Evolutionary conservation across 2,113 vertebrate species (phyloP).

Genomic region (Pygoscelis antarcticus): DNA sequence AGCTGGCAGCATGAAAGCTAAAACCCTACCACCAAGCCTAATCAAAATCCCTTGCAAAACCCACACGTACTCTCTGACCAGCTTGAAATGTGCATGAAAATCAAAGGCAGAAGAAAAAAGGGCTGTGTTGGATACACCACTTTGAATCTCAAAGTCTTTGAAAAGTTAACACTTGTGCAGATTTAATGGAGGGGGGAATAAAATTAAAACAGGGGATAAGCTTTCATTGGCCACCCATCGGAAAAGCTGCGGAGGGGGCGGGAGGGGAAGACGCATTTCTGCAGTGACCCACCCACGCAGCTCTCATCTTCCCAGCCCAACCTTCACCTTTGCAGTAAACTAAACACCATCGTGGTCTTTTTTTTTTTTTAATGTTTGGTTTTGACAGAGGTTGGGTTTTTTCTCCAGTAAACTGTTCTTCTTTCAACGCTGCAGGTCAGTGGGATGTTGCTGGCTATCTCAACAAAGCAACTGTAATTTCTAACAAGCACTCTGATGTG

Average conservation of each 20-base stretch:
- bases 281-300: constrained; percentile 45
- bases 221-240: constrained; percentile 79
- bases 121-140: constrained; percentile 66
- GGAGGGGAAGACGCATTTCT: constrained; percentile 57
- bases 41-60: constrained; percentile 23
- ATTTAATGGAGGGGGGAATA: constrained; percentile 60
- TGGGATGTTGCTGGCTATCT: neutral
- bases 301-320: constrained; percentile 49
- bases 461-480: neutral
- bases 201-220: neutral
- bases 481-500: constrained; percentile 9
- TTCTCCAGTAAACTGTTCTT: neutral
- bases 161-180: constrained; percentile 49
- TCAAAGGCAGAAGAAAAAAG: constrained; percentile 70
- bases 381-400: neutral
- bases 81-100: constrained; percentile 72
- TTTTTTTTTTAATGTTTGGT: neutral
- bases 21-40: neutral
- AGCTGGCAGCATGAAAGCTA: constrained; percentile 45
- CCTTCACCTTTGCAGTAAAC: constrained; percentile 66
- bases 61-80: constrained; percentile 41
- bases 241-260: constrained; percentile 55
- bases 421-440: neutral
- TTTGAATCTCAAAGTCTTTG: constrained; percentile 67
- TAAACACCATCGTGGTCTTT: constrained; percentile 25